Percentiles rank a stretch among this genome's conserved stretches.
Conservation (phyloP, 2,113 vertebrate species). For the Pungitius pungitius region DNA sequence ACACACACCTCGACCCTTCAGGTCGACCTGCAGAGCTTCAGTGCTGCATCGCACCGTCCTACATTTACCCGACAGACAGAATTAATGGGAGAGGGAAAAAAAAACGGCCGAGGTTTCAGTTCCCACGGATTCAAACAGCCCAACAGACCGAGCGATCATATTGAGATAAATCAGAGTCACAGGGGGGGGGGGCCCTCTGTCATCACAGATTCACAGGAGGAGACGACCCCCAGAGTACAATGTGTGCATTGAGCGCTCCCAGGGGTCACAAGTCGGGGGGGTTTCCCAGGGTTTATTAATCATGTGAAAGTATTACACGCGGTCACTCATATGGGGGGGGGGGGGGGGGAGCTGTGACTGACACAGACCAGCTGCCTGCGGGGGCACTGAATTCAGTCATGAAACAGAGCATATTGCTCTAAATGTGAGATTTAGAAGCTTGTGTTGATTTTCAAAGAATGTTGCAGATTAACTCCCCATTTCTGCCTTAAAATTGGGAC, state of each 20-base stretch:
- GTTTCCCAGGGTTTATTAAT: conserved; percentile 13
- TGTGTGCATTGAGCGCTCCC: conserved; percentile 30
- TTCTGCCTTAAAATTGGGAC: not conserved
- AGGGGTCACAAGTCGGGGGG: conserved; percentile 4
- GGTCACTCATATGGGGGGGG: no score
- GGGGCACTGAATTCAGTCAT: no score
- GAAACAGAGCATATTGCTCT: not conserved
- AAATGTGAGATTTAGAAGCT: no score
- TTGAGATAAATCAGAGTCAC: conserved; percentile 48
- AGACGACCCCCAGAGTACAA: not conserved
- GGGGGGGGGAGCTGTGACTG: not conserved
- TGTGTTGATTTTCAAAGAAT: not conserved
- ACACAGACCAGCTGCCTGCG: not conserved
- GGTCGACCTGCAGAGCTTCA: conserved; percentile 1
- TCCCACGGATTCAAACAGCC: conserved; percentile 55
- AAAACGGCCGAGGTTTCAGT: conserved; percentile 52
- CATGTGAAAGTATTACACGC: conserved; percentile 15
- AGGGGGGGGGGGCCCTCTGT: conserved; percentile 34
- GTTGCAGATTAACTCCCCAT: not conserved
- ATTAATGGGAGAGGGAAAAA: conserved; percentile 38
- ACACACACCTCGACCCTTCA: not conserved
- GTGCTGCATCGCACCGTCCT: not conserved
- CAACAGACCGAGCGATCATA: not conserved
- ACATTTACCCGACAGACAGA: not conserved
- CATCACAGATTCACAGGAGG: conserved; percentile 37